Evolutionary conservation across 2,797 vertebrate species (phyloP).

Genomic region (Protosalanx chinensis): DNA sequence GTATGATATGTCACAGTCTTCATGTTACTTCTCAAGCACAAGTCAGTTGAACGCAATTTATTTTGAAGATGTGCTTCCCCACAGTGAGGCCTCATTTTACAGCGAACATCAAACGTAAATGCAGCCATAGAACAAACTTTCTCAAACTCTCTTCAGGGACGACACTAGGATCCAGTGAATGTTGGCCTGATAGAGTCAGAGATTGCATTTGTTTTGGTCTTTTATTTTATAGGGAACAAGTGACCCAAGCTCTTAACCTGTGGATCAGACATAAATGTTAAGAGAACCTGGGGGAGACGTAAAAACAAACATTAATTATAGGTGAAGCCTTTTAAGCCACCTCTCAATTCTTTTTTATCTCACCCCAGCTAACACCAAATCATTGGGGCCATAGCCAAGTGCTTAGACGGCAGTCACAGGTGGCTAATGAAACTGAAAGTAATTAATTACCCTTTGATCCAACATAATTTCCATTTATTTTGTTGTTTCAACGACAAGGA

Average conservation of each 20-base stretch:
- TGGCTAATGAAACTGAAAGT: slow-evolving; percentile 46
- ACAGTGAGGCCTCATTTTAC: background rate
- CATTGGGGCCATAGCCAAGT: background rate
- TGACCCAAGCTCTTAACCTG: slow-evolving; percentile 17
- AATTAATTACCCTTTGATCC: slow-evolving; percentile 47
- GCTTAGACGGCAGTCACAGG: slow-evolving; percentile 17
- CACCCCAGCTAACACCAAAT: background rate
- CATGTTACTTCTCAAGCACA: too few species aligned
- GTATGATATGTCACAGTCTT: too few species aligned
- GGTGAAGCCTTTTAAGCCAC: background rate
- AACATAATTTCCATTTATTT: background rate
- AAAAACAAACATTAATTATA: slow-evolving; percentile 37
- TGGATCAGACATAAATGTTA: slow-evolving; percentile 27
- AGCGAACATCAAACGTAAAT: background rate
- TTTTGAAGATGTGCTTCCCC: too few species aligned
- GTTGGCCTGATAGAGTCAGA: background rate
- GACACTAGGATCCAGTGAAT: background rate
- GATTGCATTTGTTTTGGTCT: slow-evolving; percentile 25
- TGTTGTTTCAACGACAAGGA: background rate
- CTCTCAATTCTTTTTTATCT: background rate
- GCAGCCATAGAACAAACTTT: background rate
- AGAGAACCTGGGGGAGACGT: slow-evolving; percentile 43
- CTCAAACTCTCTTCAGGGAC: background rate
- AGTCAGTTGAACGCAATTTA: too few species aligned
- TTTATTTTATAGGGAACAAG: slow-evolving; percentile 37